Evolutionary conservation across 2,113 vertebrate genomes (phyloP).

Genomic region (Chlorocebus sabaeus): DNA sequence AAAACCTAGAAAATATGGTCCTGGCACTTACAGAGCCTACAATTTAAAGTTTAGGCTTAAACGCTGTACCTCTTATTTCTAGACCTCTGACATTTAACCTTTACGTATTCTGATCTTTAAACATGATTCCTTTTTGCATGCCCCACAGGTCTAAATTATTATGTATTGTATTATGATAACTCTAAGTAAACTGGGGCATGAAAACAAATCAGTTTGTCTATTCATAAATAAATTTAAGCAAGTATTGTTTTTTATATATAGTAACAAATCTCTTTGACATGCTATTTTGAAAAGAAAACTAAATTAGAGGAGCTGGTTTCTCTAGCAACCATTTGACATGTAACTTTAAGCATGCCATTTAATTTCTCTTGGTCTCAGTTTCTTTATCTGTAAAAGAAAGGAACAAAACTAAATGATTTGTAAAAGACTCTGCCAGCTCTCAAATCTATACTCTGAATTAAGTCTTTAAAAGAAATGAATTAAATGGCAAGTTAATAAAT

Average conservation of each 20-base stretch:
- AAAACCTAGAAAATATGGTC: not conserved
- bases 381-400: slow-evolving; percentile 39
- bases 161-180: not conserved
- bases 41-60: not conserved
- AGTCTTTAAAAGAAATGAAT: slow-evolving; percentile 53
- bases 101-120: slow-evolving; percentile 29
- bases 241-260: not conserved
- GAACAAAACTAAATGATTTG: slow-evolving; percentile 40
- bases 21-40: not conserved
- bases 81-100: not conserved
- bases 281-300: slow-evolving; percentile 26
- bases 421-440: slow-evolving; percentile 34
- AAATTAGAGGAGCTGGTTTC: not conserved
- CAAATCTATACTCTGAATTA: slow-evolving; percentile 47
- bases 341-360: not conserved
- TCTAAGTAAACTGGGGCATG: not conserved
- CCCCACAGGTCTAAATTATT: not conserved
- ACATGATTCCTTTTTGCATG: not conserved
- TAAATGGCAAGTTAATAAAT: slow-evolving; percentile 59
- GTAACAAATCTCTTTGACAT: not conserved
- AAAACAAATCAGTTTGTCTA: slow-evolving; percentile 4
- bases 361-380: slow-evolving; percentile 44
- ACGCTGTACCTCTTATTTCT: not conserved
- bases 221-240: slow-evolving; percentile 8
- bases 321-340: not conserved